Conservation (phyloP, 2,888 invertebrate genomes). For the Patella depressa region DNA sequence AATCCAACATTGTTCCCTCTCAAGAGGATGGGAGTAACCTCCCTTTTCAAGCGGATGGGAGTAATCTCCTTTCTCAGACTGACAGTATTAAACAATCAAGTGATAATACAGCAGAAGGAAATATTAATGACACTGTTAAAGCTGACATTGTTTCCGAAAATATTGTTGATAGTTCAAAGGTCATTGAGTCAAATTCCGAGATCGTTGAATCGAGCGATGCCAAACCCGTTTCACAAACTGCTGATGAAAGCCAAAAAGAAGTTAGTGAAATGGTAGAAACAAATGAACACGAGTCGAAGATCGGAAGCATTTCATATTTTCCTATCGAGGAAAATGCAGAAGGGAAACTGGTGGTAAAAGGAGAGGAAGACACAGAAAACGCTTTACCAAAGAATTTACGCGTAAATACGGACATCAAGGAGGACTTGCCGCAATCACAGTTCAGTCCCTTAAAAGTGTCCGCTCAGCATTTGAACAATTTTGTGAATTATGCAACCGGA, state of each 20-base stretch:
- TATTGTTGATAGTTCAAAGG: not conserved
- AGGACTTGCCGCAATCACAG: slow-evolving; percentile 34
- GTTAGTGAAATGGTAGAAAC: slow-evolving; percentile 13
- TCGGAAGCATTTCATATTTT: slow-evolving; percentile 50
- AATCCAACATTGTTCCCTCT: too few relatives aligned
- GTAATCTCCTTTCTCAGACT: not conserved
- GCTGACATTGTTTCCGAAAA: slow-evolving; percentile 9
- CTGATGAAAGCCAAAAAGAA: slow-evolving; percentile 14
- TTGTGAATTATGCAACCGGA: slow-evolving; percentile 96
- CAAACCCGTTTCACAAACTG: not conserved
- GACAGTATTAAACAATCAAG: slow-evolving; percentile 12
- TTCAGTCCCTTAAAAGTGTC: slow-evolving; percentile 55
- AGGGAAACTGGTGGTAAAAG: slow-evolving; percentile 21
- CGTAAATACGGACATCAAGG: not conserved
- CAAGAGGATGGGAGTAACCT: too few relatives aligned
- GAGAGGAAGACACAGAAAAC: slow-evolving; percentile 22
- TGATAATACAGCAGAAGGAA: slow-evolving; percentile 6
- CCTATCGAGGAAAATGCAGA: slow-evolving; percentile 43
- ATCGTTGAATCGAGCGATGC: too few relatives aligned
- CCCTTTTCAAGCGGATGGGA: too few relatives aligned
- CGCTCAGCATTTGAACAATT: slow-evolving; percentile 70
- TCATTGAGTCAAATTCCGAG: slow-evolving; percentile 3
- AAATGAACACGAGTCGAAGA: slow-evolving; percentile 28
- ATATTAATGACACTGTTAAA: slow-evolving; percentile 8
- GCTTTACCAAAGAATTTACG: slow-evolving; percentile 16